A percentile compares a stretch with the other conserved stretches of the same genome.
These are phyloP conservation scores for Drosophila mimetica DNA, from an alignment of 2,888 invertebrate species.

Conservation along the genomic window DNA sequence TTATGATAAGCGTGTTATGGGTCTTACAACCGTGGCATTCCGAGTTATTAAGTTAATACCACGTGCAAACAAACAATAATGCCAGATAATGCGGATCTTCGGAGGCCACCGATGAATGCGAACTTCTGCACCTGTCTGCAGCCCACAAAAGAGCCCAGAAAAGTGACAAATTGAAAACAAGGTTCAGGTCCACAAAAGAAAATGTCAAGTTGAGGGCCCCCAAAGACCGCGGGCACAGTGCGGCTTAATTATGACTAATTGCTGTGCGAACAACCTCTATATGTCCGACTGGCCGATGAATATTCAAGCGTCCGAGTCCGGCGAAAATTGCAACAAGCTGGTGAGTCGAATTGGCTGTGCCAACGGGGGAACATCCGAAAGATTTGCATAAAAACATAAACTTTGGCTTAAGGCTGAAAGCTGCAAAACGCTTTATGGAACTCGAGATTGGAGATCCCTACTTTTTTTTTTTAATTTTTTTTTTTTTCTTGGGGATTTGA, in stretches of 20 bases:
- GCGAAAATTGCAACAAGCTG: conserved; percentile 29
- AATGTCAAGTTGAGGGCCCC: conserved; percentile 58
- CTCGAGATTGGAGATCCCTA: neutral
- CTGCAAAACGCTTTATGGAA: conserved; percentile 13
- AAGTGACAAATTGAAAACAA: conserved; percentile 31
- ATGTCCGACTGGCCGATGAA: conserved; percentile 10
- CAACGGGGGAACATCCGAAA: conserved; percentile 8
- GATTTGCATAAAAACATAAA: conserved; percentile 24
- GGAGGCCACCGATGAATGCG: conserved; percentile 13
- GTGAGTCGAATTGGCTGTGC: conserved; percentile 14
- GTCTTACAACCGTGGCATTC: conserved; percentile 3
- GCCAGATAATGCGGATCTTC: conserved; percentile 23
- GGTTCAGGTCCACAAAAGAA: conserved; percentile 22
- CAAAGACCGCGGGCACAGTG: conserved; percentile 43
- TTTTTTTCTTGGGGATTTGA: too few relatives aligned
- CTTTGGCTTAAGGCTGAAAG: conserved; percentile 11
- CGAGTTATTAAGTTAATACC: conserved; percentile 10
- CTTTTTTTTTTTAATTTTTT: too few relatives aligned
- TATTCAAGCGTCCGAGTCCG: neutral
- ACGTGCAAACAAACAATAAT: neutral
- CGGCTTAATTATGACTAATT: conserved; percentile 69
- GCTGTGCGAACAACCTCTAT: conserved; percentile 45
- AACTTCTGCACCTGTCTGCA: conserved; percentile 31
- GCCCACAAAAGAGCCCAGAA: conserved; percentile 14
- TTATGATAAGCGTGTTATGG: conserved; percentile 21